Evolutionary conservation across 2,113 vertebrate species (phyloP).

Genomic region (Columbina picui): DNA sequence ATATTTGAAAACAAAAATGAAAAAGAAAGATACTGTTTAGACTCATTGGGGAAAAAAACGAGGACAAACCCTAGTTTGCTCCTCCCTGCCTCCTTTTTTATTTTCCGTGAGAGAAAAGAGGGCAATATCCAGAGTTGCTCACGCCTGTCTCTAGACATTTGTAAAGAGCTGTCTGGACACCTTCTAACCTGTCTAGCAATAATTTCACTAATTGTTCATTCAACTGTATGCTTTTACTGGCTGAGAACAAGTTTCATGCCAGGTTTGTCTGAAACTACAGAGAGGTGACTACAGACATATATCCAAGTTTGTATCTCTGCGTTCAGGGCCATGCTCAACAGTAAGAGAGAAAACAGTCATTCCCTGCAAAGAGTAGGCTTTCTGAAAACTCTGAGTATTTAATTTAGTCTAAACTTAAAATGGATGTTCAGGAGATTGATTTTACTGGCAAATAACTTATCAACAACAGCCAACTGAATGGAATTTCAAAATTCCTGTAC

Average conservation of each 20-base stretch:
- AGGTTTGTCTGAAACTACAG: background rate
- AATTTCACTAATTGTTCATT: background rate
- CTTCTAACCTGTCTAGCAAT: background rate
- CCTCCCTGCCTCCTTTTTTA: background rate
- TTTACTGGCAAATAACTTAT: slow-evolving; percentile 47
- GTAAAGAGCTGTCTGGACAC: background rate
- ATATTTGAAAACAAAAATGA: background rate
- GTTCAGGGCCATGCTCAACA: background rate
- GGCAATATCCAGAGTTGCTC: background rate
- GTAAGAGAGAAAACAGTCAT: background rate
- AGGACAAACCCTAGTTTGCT: background rate
- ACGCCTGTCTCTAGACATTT: background rate
- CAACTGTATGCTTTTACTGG: background rate
- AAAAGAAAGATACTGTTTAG: slow-evolving; percentile 19
- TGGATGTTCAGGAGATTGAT: background rate
- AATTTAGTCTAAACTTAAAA: background rate
- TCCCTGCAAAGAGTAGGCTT: background rate
- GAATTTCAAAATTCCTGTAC: background rate
- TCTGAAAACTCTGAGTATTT: background rate
- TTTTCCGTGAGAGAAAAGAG: background rate
- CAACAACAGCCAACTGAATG: background rate
- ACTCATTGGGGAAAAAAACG: background rate
- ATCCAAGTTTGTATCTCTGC: background rate
- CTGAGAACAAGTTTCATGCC: background rate
- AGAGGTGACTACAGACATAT: background rate